Evolutionary conservation across 1,140 invertebrate genomes (phyloP).

Genomic region (Drosophila rufa): DNA sequence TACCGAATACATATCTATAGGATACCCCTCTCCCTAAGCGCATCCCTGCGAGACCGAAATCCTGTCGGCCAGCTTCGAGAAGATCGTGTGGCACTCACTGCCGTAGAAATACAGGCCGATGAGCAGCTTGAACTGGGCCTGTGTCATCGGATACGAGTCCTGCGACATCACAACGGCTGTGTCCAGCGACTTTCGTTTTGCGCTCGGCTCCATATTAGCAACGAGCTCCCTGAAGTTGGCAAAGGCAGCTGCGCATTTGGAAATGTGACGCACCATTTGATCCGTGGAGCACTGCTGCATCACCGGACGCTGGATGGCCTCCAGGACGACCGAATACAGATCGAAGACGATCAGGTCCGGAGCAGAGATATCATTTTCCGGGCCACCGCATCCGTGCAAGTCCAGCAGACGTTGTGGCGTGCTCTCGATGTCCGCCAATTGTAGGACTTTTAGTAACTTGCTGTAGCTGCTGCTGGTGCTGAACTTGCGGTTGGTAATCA

Average conservation of each 20-base stretch:
- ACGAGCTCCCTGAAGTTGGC: slow-evolving; percentile 57
- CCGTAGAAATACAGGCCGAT: slow-evolving; percentile 60
- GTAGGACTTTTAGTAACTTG: slow-evolving; percentile 5
- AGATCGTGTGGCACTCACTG: slow-evolving; percentile 45
- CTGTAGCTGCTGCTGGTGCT: background rate
- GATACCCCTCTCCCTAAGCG: slow-evolving; percentile 1
- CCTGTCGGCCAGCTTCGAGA: slow-evolving; percentile 30
- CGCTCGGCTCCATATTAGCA: slow-evolving; percentile 7
- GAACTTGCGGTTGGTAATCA: slow-evolving; percentile 43
- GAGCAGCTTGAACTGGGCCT: slow-evolving; percentile 64
- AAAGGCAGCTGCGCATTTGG: slow-evolving; percentile 69
- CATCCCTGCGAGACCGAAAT: slow-evolving; percentile 32
- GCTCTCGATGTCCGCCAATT: slow-evolving; percentile 46
- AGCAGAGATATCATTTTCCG: background rate
- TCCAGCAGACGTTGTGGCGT: slow-evolving; percentile 44
- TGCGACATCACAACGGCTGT: slow-evolving; percentile 62
- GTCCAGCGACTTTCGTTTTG: slow-evolving; percentile 18
- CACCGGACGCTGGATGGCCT: slow-evolving; percentile 52
- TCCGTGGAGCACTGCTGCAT: slow-evolving; percentile 54
- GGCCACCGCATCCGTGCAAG: slow-evolving; percentile 8
- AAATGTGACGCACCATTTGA: slow-evolving; percentile 57
- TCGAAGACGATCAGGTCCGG: slow-evolving; percentile 62
- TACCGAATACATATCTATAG: no score
- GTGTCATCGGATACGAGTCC: slow-evolving; percentile 59
- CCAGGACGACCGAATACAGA: slow-evolving; percentile 47